Evolutionary conservation across 2,113 vertebrate species (phyloP).

Genomic region (Rhea americana): DNA sequence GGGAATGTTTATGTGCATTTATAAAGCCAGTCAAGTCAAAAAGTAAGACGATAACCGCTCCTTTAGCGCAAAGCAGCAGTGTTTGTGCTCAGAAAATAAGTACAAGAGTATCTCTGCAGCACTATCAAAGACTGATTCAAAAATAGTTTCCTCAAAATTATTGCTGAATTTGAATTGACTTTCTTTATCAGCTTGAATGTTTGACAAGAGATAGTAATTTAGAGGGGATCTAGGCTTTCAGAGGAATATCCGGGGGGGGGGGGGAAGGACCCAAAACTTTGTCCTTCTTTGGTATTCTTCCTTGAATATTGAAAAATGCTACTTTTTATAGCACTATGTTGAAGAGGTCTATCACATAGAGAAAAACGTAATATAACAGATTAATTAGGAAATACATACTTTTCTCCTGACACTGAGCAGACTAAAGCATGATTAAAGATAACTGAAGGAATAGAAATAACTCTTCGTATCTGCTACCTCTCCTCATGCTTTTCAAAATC

Average conservation of each 20-base stretch:
- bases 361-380: not conserved
- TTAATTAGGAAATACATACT: conserved; percentile 23
- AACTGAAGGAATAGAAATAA: not conserved
- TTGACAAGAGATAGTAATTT: not conserved
- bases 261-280: not conserved
- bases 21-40: not conserved
- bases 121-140: not conserved
- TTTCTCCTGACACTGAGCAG: not conserved
- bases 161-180: not conserved
- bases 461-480: not conserved
- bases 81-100: not conserved
- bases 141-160: not conserved
- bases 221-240: not conserved
- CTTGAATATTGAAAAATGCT: not conserved
- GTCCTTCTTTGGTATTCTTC: not conserved
- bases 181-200: not conserved
- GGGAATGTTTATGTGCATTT: not conserved
- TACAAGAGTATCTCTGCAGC: not conserved
- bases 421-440: not conserved
- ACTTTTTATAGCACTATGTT: not conserved
- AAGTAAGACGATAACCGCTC: not conserved
- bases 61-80: not conserved
- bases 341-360: not conserved
- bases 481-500: conserved; percentile 1
- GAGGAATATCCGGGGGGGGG: not conserved